phyloP scores from a whole-genome alignment of 2,113 vertebrate species.

The Otolemur garnettii region DNA sequence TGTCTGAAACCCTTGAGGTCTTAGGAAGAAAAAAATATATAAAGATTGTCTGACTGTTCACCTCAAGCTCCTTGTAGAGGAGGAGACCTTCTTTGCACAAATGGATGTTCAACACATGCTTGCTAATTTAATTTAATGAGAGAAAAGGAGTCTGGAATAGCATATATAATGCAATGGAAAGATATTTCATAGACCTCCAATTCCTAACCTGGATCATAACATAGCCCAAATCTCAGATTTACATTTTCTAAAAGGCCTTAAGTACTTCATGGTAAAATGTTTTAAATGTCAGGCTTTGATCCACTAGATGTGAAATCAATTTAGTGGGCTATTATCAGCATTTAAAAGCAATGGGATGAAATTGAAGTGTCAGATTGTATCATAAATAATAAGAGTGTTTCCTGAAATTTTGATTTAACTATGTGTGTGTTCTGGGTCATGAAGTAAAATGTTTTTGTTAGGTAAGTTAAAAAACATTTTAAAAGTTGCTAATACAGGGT shows the following conservation, averaged over 20 bases:
- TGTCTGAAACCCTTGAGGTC: neutral
- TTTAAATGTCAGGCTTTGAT: neutral
- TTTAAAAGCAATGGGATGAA: neutral
- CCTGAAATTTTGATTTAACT: neutral
- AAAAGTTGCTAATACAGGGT: neutral
- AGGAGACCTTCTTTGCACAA: neutral
- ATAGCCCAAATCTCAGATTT: neutral
- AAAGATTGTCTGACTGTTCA: neutral
- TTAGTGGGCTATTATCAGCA: neutral
- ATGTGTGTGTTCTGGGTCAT: neutral
- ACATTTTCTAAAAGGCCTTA: neutral
- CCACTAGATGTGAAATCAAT: neutral
- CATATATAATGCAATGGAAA: neutral
- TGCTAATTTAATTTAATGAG: neutral
- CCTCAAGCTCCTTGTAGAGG: neutral
- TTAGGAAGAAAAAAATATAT: neutral
- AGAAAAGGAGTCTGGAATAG: neutral
- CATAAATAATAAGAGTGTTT: neutral
- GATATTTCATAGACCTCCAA: neutral
- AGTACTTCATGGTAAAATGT: neutral
- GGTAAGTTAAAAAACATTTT: neutral
- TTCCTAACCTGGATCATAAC: neutral
- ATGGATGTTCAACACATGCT: neutral
- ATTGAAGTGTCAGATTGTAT: neutral
- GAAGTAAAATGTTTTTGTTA: neutral